Base-by-base conservation (phyloP, 2,888 invertebrate species). In the Euphydryas editha region DNA sequence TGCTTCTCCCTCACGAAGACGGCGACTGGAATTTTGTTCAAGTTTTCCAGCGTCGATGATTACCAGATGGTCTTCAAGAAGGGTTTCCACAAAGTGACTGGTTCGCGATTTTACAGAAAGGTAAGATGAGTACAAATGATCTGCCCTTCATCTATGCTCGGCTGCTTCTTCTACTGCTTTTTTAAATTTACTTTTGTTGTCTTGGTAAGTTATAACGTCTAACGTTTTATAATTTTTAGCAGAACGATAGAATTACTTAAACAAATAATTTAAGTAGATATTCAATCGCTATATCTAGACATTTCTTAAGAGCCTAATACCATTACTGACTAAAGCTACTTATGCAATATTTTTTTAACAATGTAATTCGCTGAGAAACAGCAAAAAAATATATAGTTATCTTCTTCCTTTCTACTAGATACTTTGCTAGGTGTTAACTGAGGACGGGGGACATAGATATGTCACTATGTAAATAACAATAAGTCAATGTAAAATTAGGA, bases 1-100 rank as follows among this genome's bases (percentile, higher is more conserved):
- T 96, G 96, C 79, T 97, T 97, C 91, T 96, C 96, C 75, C 93
- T 97, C 76, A 97, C 97, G 72, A 97, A 97, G 93, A 97, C 97
- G 0, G 97, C 97, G 59, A 97, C 97, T 54, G 97, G 97, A 65
- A 97, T 97, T 80, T 94, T 97, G 72, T 97, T 97, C 93, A 97
- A 97, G 89, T 97, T 97, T 90, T 96, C 96, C 76, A 96, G 95
- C 86, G 96, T 96, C 73, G 97, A 97, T 75, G 97, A 97, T 84
- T 97, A 96, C 87, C 96, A 96, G 87, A 95, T 96, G 83, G 96
- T 97, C 73, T 97, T 95, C 93, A 95, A 96, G 89, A 97, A 97
- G 84, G 97, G 97, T 36, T 97, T 97, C 90, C 97, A 97, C 87
- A 96, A 96, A 87, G 96, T 97, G 61, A 97, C 97, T 65, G 97